Base-by-base conservation (phyloP, 2,888 invertebrate genomes). In the Sesia apiformis region DNA sequence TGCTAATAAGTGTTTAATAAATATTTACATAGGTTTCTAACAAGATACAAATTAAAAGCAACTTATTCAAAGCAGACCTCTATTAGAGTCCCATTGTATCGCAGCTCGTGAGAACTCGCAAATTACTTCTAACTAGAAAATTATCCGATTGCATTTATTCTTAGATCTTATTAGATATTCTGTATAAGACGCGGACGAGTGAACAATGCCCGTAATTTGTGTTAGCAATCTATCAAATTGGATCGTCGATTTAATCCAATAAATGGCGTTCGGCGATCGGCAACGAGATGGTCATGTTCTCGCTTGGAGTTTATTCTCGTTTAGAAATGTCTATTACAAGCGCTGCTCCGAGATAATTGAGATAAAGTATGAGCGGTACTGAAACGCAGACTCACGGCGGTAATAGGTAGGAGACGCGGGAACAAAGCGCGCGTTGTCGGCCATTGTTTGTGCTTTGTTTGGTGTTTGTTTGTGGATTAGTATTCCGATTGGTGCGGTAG, bases 361-460 rank as follows among this genome's bases (percentile, higher is more conserved):
- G 57, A 58, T 60, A 60, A 58, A 56, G 56, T 55, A 64, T 23
- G 23, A 60, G 61, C 58, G 59, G 58, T 63, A 56, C 53, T 56
- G 62, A 63, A 62, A 61, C 58, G 63, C 62, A 58, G 54, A 59
- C 60, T 64, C 63, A 62, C 52, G 53, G 56, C 52, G 56, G 55
- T 59, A 60, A 59, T 54, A 56, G 53, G 56, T 38, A 53, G 55
- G 54, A 49, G 57, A 51, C 23, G 52, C 50, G 53, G 51, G 5
- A 42, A 42, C 42, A 42, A 42, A 42, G 42, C 5, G 7, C 5
- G 5, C 7, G 1, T 42, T 42, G 42, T 42, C 42, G 42, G 7
- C 7, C 56, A 55, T 57, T 52, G 56, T 56, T 42, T 51, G 8
- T 49, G 49, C 50, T 42, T 40, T 23, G 23, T 23, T 23, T 49